Conservation (phyloP, 2,888 invertebrate species). For the Ornithoptera alexandrae region DNA sequence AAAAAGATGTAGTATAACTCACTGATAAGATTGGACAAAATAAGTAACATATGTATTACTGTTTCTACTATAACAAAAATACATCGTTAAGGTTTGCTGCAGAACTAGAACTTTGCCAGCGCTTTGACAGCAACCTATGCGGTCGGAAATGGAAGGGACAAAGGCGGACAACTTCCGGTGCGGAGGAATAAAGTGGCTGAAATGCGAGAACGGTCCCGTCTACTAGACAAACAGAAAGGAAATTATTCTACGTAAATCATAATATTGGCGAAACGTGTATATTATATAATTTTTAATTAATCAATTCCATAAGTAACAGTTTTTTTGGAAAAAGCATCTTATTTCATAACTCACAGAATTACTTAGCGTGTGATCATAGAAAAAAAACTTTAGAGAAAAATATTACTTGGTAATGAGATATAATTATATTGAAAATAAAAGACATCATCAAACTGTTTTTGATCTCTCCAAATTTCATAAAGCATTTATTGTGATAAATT, state of each 20-base stretch:
- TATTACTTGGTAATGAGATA: too few relatives aligned
- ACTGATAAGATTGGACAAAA: too few relatives aligned
- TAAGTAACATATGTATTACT: background rate
- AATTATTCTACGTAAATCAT: constrained; percentile 65
- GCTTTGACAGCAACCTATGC: constrained; percentile 54
- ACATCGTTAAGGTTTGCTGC: constrained; percentile 28
- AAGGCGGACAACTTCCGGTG: constrained; percentile 65
- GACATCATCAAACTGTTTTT: too few relatives aligned
- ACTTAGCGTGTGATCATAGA: too few relatives aligned
- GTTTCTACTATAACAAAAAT: constrained; percentile 8
- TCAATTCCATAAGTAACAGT: too few relatives aligned
- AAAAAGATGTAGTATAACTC: too few relatives aligned
- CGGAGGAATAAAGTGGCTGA: constrained; percentile 47
- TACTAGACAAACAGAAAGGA: constrained; percentile 43
- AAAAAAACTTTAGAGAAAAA: too few relatives aligned
- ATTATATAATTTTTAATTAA: background rate
- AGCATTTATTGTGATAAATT: too few relatives aligned
- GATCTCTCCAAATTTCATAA: too few relatives aligned
- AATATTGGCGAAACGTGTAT: constrained; percentile 38
- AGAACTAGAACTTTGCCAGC: constrained; percentile 49
- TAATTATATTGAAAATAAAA: too few relatives aligned
- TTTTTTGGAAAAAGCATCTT: too few relatives aligned
- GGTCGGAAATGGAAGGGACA: constrained; percentile 72
- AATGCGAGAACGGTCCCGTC: constrained; percentile 43
- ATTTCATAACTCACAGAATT: too few relatives aligned